phyloP scores from a whole-genome alignment of 2,113 vertebrate species.

The Columbina picui region DNA sequence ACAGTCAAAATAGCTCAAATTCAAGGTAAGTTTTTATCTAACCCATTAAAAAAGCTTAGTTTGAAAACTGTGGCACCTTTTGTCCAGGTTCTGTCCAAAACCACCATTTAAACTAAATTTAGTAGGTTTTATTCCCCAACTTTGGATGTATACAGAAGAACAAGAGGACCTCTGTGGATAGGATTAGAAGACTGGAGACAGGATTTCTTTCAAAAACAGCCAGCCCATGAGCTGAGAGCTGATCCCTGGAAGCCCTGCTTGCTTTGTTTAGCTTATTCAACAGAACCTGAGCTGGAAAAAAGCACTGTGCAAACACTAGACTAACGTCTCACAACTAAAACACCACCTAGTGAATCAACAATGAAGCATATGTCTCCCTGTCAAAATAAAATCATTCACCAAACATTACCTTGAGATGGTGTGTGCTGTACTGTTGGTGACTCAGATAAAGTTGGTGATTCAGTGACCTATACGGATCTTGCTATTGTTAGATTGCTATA shows the following conservation, averaged over 20 bases:
- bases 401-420: constrained; percentile 14
- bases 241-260: not conserved
- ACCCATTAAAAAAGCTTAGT: not conserved
- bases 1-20: not conserved
- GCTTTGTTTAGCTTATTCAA: not conserved
- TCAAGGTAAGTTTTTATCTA: not conserved
- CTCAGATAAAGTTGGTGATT: constrained; percentile 26
- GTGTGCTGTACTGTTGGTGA: not conserved
- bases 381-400: not conserved
- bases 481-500: constrained; percentile 35
- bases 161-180: not conserved
- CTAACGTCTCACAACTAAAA: not conserved
- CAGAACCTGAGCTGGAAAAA: not conserved
- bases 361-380: constrained; percentile 12
- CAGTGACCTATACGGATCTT: constrained; percentile 45
- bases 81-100: not conserved
- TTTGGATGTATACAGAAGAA: not conserved
- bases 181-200: not conserved
- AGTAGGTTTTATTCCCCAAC: not conserved
- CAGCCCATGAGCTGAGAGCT: not conserved
- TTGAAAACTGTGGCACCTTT: not conserved
- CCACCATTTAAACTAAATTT: not conserved
- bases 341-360: constrained; percentile 35
- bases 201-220: not conserved
- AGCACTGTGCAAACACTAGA: not conserved